Percentiles rank a stretch among this genome's conserved stretches.
Conservation (phyloP, 2,113 vertebrate genomes). For the Callithrix jacchus region DNA sequence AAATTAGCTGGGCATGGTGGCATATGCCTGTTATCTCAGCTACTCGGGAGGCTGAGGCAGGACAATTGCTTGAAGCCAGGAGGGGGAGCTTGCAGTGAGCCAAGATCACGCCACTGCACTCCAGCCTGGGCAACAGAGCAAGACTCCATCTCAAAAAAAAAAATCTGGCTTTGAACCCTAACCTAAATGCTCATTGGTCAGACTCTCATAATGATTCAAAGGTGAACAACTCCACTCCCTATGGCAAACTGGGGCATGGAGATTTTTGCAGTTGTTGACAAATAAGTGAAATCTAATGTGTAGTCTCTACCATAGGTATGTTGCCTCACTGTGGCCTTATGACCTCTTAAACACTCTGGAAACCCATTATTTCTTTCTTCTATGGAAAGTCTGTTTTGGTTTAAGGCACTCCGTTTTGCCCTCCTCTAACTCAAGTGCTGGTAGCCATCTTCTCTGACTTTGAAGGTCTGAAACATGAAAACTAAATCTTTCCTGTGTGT, state of each 20-base stretch:
- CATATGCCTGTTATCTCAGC: not conserved
- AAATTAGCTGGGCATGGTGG: not conserved
- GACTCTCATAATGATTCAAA: not conserved
- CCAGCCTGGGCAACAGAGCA: not conserved
- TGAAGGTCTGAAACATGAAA: not conserved
- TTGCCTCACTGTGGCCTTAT: too few species aligned
- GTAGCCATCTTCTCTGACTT: not conserved
- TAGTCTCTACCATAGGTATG: not conserved
- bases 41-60: not conserved
- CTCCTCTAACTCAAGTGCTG: not conserved
- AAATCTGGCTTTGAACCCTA: not conserved
- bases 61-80: not conserved
- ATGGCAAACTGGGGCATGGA: not conserved
- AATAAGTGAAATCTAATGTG: not conserved
- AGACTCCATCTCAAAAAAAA: not conserved
- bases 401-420: not conserved
- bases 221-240: not conserved
- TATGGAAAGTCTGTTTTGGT: not conserved
- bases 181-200: not conserved
- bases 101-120: not conserved
- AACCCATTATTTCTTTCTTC: not conserved
- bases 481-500: not conserved
- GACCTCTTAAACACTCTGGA: not conserved
- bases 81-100: not conserved
- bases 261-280: not conserved